These are phyloP conservation scores for Brachionichthys hirsutus DNA, from an alignment of 2,113 vertebrate species.

Conservation along the genomic window DNA sequence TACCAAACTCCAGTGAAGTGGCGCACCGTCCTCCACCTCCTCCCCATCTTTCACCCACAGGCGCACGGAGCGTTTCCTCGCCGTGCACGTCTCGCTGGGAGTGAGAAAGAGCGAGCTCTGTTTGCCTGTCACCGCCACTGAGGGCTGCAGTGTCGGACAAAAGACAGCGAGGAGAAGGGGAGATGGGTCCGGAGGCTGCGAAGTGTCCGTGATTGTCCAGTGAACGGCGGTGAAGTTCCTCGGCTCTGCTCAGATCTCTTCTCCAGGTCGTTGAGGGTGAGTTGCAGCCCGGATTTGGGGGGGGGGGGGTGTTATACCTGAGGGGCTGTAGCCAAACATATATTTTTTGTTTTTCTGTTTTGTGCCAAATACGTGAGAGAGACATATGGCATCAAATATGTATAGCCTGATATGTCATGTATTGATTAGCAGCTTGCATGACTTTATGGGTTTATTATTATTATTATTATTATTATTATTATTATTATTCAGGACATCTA, in stretches of 20 bases:
- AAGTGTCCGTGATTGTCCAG: slow-evolving; percentile 68
- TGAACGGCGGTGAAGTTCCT: slow-evolving; percentile 69
- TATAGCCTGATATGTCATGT: background rate
- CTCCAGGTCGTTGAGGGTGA: slow-evolving; percentile 69
- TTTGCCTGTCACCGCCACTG: slow-evolving; percentile 31
- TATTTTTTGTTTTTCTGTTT: slow-evolving; percentile 1
- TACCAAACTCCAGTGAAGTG: slow-evolving; percentile 74
- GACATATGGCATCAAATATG: slow-evolving; percentile 1
- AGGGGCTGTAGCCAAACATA: slow-evolving; percentile 7
- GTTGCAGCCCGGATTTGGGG: slow-evolving; percentile 53
- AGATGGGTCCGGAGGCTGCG: slow-evolving; percentile 68
- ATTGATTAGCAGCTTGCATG: slow-evolving; percentile 3
- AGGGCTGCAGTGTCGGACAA: slow-evolving; percentile 54
- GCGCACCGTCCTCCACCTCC: slow-evolving; percentile 57
- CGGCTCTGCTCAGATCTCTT: slow-evolving; percentile 61
- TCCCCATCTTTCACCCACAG: slow-evolving; percentile 32
- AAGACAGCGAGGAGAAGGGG: slow-evolving; percentile 51
- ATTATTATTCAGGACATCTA: no score
- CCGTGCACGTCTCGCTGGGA: slow-evolving; percentile 33
- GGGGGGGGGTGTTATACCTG: slow-evolving; percentile 18
- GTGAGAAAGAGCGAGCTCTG: slow-evolving; percentile 28
- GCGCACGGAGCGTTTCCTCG: slow-evolving; percentile 54
- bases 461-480: no score
- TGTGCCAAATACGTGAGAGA: slow-evolving; percentile 16
- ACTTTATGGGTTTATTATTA: slow-evolving; percentile 18